Evolutionary conservation across 2,113 vertebrate species (phyloP).

Genomic region (Brienomyrus brachyistius): DNA sequence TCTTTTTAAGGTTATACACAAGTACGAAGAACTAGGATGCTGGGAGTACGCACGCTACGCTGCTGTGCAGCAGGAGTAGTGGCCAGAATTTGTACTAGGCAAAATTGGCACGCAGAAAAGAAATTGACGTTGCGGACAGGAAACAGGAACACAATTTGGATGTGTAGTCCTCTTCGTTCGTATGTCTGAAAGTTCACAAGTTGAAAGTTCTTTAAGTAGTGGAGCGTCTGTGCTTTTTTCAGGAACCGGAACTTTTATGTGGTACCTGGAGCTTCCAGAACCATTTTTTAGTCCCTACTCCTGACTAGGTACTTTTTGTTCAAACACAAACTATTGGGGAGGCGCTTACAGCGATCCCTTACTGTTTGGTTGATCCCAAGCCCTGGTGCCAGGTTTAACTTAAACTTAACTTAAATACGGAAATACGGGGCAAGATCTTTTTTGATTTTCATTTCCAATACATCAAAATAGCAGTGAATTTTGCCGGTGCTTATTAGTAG

Average conservation of each 20-base stretch:
- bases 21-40: too few species aligned
- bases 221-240: neutral
- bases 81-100: too few species aligned
- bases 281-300: neutral
- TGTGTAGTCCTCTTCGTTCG: too few species aligned
- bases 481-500: neutral
- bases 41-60: too few species aligned
- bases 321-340: neutral
- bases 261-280: neutral
- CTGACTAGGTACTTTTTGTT: neutral
- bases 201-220: too few species aligned
- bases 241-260: neutral
- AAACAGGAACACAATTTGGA: too few species aligned
- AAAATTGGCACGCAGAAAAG: too few species aligned
- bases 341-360: neutral
- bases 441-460: neutral
- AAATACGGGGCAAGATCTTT: neutral
- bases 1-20: too few species aligned
- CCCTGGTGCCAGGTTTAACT: neutral
- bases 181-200: too few species aligned
- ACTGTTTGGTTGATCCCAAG: neutral
- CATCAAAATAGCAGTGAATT: neutral
- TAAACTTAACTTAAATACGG: neutral
- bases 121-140: too few species aligned
- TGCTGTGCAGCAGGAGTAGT: too few species aligned